Base-by-base conservation (phyloP, 2,113 vertebrate species). In the Toxotes chatareus region DNA sequence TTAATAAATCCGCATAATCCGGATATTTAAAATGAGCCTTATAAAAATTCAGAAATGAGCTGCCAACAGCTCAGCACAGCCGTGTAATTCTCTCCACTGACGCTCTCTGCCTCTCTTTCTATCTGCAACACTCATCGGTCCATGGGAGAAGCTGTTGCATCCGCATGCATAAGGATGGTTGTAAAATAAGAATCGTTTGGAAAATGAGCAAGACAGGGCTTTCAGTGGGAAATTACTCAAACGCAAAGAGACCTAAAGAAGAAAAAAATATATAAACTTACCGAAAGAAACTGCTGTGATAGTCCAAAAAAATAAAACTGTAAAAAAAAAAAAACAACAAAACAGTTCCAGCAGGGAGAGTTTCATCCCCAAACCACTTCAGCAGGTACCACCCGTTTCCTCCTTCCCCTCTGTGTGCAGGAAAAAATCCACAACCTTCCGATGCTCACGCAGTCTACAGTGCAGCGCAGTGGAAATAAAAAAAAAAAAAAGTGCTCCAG, bases 141-240 rank as follows among this genome's bases (percentile, higher is more conserved):
- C 68, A 76, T 67, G 57, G 44, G 56, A 90, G 82, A 95, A 95
- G 91, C 95, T 96, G 95, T 95, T 95, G 95, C 95, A 91, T 93
- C 80, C 87, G 77, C 82, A 70, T 63, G 82, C 74, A 88, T 23
- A 14, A 49, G 73, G 76, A 71, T 64, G 88, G 76, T 32, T 71
- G 71, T 21, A 47, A 63, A 84, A 89, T 79, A 61, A 79, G 73
- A 64, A 59, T 12, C 57, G 53, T 23, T 75, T 40, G 59, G 34
- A 76, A 80, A 27, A 83, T 62, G 38, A 83, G 38, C 64, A 66
- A 66, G 40, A 87, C 77, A 49, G 46, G 27, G 66, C n/a, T 61
- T 42, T 8, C 17, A 49, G 14, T 55, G 66, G 44, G 21, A 51
- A 44, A 14, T 73, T 57, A 40, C 38, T 7, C 11, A 71, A 34